A percentile compares a stretch with the other conserved stretches of the same genome.
Evolutionary conservation across 2,113 vertebrate genomes (phyloP).

Genomic region (Carlito syrichta): DNA sequence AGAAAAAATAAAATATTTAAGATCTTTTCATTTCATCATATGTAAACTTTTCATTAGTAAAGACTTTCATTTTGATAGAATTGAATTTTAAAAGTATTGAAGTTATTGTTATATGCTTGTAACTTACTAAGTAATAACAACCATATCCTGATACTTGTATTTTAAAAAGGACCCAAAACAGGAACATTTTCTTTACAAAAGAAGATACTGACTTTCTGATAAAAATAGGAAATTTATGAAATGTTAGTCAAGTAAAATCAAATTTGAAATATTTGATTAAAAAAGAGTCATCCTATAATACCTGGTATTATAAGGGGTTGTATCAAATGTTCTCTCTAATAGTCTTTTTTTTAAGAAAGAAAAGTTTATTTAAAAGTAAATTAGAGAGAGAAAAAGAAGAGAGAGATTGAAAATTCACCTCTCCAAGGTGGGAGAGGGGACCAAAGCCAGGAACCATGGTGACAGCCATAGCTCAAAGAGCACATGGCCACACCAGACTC

Average conservation of each 20-base stretch:
- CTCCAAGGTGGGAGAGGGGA: too few relatives aligned
- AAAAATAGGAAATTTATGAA: background rate
- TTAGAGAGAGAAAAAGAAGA: too few relatives aligned
- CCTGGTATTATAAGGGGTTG: background rate
- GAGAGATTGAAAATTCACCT: too few relatives aligned
- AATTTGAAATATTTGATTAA: background rate
- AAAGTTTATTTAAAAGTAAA: too few relatives aligned
- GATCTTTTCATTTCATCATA: background rate
- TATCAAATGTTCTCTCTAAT: too few relatives aligned
- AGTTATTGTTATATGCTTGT: background rate
- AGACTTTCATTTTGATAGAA: background rate
- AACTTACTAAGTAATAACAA: background rate
- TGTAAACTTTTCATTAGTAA: background rate
- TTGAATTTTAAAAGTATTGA: background rate
- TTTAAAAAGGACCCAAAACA: background rate
- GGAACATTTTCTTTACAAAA: background rate
- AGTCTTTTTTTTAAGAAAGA: too few relatives aligned
- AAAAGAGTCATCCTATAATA: background rate
- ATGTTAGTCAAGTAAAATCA: background rate
- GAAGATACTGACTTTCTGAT: background rate
- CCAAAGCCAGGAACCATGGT: too few relatives aligned
- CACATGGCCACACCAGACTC: too few relatives aligned
- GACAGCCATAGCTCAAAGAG: too few relatives aligned
- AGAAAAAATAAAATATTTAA: background rate
- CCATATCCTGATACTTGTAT: background rate